Base-by-base conservation (phyloP, 64 coral and sea anemone species). In the Montipora cactus region DNA sequence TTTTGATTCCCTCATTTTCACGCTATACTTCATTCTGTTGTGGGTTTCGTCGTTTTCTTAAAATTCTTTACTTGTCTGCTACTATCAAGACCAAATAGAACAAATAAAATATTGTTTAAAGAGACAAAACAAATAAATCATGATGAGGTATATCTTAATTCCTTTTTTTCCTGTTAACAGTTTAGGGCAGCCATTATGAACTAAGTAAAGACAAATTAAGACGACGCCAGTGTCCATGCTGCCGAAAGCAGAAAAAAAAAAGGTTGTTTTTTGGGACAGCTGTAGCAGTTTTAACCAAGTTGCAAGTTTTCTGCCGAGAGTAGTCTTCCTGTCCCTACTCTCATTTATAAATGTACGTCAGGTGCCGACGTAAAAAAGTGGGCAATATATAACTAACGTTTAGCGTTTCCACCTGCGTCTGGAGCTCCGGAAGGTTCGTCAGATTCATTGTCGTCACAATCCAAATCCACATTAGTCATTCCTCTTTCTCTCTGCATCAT, bases 141-240 rank as follows among this genome's bases (percentile, higher is more conserved):
- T 37, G 72, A 28, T 74, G 23, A 74, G 72, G n/a, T 74, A 23
- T 3, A 74, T 74, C 23, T 21, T 44, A 74, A 20, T 74, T 74
- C 72, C 72, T 37, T 74, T 74, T 74, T 23, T 74, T 28, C 72
- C 72, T 74, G 72, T 74, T 74, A 74, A 74, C 20, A 74, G 72
- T 74, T 74, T 74, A 23, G 22, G 72, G 1, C 8, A 74, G 72
- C 72, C 72, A 74, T 74, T 74, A 28, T 37, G n/a, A 3, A 21
- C 21, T 74, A 74, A 74, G 72, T 74, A 74, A 20, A 74, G 72
- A 74, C 72, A 74, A 74, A 74, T 37, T 74, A 74, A 74, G 16
- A 74, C 72, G 72, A 74, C 20, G 3, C 18, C 18, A 74, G 72
- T 74, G 72, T 74, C 67, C 13, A 70, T 70, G 67, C 72, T 74